A percentile compares a stretch with the other conserved stretches of the same genome.
These are phyloP conservation scores for Hypotaenidia okinawae DNA, from an alignment of 2,797 vertebrate genomes.

Conservation along the genomic window DNA sequence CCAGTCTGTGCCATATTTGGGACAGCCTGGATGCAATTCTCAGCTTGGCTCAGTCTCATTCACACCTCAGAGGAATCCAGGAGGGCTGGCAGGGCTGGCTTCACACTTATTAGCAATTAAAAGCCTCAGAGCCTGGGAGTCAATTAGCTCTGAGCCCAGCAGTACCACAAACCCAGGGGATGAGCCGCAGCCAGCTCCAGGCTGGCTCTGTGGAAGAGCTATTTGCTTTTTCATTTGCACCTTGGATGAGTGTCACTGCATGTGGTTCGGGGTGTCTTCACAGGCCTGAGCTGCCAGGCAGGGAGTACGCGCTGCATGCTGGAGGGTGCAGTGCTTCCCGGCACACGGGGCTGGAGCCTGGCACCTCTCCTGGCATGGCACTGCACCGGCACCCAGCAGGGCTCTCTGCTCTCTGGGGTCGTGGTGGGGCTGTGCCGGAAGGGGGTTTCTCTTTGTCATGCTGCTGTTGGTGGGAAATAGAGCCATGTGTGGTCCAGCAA, in stretches of 20 bases:
- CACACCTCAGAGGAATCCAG: slow-evolving; percentile 58
- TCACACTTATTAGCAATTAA: slow-evolving; percentile 77
- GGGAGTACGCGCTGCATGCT: rapidly evolving
- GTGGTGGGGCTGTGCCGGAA: too few species aligned
- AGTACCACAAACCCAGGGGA: background rate
- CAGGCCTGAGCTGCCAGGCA: background rate
- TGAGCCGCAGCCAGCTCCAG: slow-evolving; percentile 21
- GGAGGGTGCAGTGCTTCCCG: background rate
- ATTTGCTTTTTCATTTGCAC: slow-evolving; percentile 70
- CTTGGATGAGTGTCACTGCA: slow-evolving; percentile 25
- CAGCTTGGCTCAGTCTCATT: slow-evolving; percentile 60
- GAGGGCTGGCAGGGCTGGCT: slow-evolving; percentile 49
- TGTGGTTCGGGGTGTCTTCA: background rate
- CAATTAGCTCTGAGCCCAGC: slow-evolving; percentile 54
- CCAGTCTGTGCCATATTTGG: slow-evolving; percentile 7
- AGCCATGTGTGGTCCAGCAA: background rate
- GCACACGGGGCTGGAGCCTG: background rate
- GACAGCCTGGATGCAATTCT: slow-evolving; percentile 30
- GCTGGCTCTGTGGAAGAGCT: background rate
- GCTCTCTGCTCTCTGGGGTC: background rate
- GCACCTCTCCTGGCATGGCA: background rate
- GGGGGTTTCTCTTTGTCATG: background rate
- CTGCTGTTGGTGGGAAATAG: background rate
- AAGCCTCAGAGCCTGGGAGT: slow-evolving; percentile 36
- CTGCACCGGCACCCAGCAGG: background rate